phyloP scores from a whole-genome alignment of 2,797 vertebrate species.

The Taeniopygia guttata region DNA sequence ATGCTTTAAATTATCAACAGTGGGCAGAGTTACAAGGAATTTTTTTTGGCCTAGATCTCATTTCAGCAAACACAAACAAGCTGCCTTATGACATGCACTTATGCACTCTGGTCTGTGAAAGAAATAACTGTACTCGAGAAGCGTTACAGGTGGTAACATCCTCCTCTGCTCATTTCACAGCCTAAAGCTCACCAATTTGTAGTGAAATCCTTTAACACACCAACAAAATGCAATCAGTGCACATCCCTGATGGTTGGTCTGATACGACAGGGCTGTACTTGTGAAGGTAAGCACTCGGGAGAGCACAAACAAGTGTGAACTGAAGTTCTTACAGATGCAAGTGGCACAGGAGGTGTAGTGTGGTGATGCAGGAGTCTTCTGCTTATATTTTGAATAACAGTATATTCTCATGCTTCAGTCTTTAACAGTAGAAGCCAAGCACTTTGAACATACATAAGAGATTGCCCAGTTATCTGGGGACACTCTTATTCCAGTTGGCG shows the following conservation, averaged over 20 bases:
- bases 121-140: background rate
- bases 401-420: background rate
- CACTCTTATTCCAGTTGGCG: background rate
- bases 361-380: background rate
- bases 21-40: background rate
- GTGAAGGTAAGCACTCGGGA: slow-evolving; percentile 86
- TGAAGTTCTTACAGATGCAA: background rate
- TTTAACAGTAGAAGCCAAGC: background rate
- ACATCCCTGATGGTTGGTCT: slow-evolving; percentile 98
- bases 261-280: slow-evolving; percentile 94
- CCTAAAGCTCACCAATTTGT: slow-evolving; percentile 98
- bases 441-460: background rate
- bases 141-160: background rate
- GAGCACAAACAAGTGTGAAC: background rate
- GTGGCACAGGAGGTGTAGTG: background rate
- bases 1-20: background rate
- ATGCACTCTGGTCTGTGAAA: background rate
- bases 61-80: background rate
- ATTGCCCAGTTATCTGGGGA: background rate
- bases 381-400: background rate
- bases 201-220: slow-evolving; percentile 91
- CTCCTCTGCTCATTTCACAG: slow-evolving; percentile 72
- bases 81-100: background rate
- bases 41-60: background rate
- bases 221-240: slow-evolving; percentile 97